phyloP scores from a whole-genome alignment of 2,888 invertebrate species.

The Leptinotarsa peninsularis region DNA sequence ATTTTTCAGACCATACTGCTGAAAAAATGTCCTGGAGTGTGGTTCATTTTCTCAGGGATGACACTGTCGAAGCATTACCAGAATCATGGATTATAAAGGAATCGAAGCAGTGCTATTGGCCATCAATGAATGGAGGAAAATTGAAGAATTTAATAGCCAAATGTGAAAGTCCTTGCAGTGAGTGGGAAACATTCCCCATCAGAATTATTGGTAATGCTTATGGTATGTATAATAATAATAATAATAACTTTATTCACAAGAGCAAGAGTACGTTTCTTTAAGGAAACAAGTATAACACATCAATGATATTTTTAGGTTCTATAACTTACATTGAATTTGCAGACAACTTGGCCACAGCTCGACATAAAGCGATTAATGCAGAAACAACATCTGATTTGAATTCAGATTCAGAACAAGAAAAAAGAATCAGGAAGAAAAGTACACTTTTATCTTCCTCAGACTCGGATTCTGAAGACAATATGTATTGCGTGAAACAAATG shows the following conservation, averaged over 20 bases:
- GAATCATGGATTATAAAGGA: conserved; percentile 4
- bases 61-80: background rate
- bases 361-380: background rate
- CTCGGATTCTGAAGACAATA: background rate
- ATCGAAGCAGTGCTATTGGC: conserved; percentile 4
- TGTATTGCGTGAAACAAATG: background rate
- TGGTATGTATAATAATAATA: background rate
- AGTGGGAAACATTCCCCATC: background rate
- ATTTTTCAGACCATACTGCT: no score
- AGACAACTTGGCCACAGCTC: conserved; percentile 6
- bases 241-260: no score
- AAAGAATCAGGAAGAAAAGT: conserved; percentile 4
- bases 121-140: conserved; percentile 12
- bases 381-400: conserved; percentile 8
- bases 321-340: background rate
- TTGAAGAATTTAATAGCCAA: conserved; percentile 10
- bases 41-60: conserved; percentile 4
- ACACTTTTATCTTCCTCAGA: conserved; percentile 14
- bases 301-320: background rate
- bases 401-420: background rate
- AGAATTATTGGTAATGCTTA: conserved; percentile 9
- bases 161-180: conserved; percentile 14
- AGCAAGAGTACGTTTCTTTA: no score
- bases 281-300: no score
- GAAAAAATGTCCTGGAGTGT: no score